Conservation (phyloP, 2,888 invertebrate species). For the Netelia fuscicornis region DNA sequence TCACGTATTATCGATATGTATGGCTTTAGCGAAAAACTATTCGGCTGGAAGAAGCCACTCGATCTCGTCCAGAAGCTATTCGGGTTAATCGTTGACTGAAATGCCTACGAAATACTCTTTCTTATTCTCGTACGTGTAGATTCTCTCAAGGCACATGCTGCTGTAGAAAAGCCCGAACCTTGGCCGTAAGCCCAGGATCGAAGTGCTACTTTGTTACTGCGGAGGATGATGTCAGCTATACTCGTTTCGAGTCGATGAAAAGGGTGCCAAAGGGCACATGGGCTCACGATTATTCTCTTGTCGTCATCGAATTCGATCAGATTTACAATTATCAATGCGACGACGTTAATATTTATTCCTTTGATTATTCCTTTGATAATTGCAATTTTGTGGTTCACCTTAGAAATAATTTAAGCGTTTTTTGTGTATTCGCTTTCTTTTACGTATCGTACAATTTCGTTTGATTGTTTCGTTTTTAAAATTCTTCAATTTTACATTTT, state of each 20-base stretch:
- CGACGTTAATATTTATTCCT: neutral
- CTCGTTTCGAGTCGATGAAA: neutral
- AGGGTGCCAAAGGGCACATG: conserved; percentile 3
- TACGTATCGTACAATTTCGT: neutral
- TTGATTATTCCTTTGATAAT: neutral
- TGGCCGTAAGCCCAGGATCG: conserved; percentile 54
- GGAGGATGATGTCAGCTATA: neutral
- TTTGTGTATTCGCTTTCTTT: neutral
- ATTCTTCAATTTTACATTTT: neutral
- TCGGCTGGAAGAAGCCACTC: conserved; percentile 57
- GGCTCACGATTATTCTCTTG: neutral
- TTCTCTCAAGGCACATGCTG: neutral
- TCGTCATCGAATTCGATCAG: conserved; percentile 16
- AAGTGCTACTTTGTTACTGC: conserved; percentile 35
- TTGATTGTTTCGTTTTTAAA: neutral
- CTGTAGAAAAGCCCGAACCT: conserved; percentile 16
- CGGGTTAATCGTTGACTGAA: conserved; percentile 62
- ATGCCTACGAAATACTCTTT: conserved; percentile 47
- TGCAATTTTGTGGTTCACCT: neutral
- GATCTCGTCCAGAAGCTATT: conserved; percentile 61
- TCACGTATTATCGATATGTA: conserved; percentile 4
- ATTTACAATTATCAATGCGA: conserved; percentile 30
- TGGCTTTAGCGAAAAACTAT: conserved; percentile 47
- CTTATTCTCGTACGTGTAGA: neutral
- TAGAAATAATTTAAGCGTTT: neutral